Percentiles rank a stretch among this genome's conserved stretches.
Evolutionary conservation across 1,140 invertebrate genomes (phyloP).

Genomic region (Glossosoma conforme): DNA sequence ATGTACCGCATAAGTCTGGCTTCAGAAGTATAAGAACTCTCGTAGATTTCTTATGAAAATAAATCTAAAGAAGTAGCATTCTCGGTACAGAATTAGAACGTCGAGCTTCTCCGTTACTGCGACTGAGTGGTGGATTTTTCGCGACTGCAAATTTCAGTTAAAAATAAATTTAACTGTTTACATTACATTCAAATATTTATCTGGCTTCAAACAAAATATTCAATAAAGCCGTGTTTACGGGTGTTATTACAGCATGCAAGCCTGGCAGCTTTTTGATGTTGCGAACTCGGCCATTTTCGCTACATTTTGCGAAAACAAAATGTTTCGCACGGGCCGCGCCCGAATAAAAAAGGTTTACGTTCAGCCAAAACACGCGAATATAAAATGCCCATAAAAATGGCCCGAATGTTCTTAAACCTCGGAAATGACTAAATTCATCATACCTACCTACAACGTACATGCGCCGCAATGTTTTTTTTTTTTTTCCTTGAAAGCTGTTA

Average conservation of each 20-base stretch:
- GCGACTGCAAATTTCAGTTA: not conserved
- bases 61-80: too few species aligned
- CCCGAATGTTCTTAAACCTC: too few species aligned
- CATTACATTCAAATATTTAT: conserved; percentile 17
- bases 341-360: conserved; percentile 11
- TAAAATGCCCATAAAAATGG: too few species aligned
- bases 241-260: conserved; percentile 5
- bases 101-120: too few species aligned
- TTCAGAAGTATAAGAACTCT: too few species aligned
- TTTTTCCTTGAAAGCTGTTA: too few species aligned
- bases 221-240: conserved; percentile 10
- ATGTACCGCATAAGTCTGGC: too few species aligned
- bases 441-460: too few species aligned
- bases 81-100: too few species aligned
- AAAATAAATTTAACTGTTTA: not conserved
- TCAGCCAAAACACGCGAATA: conserved; percentile 3
- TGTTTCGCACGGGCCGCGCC: conserved; percentile 1
- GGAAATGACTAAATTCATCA: too few species aligned
- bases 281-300: conserved; percentile 9
- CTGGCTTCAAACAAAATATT: conserved; percentile 20
- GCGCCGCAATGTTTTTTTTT: too few species aligned
- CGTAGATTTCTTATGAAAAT: too few species aligned
- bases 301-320: conserved; percentile 12
- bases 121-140: not conserved
- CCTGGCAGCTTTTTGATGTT: conserved; percentile 20